Percentiles rank a stretch among this genome's conserved stretches.
phyloP scores from a whole-genome alignment of 2,113 vertebrate genomes.

The Mormyrus lacerda region DNA sequence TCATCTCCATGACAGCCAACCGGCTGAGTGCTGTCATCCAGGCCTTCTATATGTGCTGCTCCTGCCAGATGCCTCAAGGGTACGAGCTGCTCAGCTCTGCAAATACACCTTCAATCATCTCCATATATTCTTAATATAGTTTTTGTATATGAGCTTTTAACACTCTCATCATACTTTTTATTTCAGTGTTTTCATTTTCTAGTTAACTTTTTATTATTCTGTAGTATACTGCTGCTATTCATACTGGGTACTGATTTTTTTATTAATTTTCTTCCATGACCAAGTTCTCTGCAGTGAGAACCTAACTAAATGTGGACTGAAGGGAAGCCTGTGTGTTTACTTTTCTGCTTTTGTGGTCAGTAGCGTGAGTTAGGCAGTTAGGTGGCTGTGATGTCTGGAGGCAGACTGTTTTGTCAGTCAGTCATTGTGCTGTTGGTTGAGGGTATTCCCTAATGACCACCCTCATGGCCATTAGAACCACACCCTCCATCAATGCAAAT shows the following conservation, averaged over 20 bases:
- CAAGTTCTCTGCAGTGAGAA: not conserved
- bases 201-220: not conserved
- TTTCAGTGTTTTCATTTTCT: not conserved
- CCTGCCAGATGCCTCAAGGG: conserved; percentile 97
- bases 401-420: not conserved
- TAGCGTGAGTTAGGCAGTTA: not conserved
- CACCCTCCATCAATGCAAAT: not conserved
- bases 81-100: conserved; percentile 47
- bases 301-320: not conserved
- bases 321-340: not conserved
- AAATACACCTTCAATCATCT: not conserved
- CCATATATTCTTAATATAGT: not conserved
- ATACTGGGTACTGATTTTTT: not conserved
- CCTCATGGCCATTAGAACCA: not conserved
- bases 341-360: not conserved
- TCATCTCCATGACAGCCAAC: conserved; percentile 94
- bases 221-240: not conserved
- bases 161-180: not conserved
- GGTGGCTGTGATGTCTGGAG: not conserved
- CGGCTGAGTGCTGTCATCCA: conserved; percentile 96
- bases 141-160: not conserved
- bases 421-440: not conserved
- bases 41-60: conserved; percentile 97
- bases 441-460: not conserved
- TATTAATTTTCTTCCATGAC: not conserved